Evolutionary conservation across 2,888 invertebrate genomes (phyloP).

Genomic region (Microctonus hyperodae): DNA sequence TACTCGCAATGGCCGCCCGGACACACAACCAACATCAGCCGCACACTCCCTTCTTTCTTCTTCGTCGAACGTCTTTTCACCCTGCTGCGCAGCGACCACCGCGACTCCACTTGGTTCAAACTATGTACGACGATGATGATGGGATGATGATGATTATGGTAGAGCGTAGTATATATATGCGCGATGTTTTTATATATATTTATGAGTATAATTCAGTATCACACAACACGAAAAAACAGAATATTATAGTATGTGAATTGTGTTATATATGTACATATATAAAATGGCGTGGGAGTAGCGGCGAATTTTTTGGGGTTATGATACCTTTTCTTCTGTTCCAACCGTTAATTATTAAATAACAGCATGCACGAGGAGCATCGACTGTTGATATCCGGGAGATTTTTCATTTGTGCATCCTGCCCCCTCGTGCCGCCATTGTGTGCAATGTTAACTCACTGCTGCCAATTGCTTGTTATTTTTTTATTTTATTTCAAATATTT

Average conservation of each 20-base stretch:
- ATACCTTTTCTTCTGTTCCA: background rate
- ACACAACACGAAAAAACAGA: background rate
- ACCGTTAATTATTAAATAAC: background rate
- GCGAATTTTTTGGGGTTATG: background rate
- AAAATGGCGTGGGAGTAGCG: background rate
- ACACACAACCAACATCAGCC: slow-evolving; percentile 46
- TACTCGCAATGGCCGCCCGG: slow-evolving; percentile 58
- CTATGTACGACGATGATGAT: slow-evolving; percentile 25
- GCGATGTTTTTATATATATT: too few relatives aligned
- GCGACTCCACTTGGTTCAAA: slow-evolving; percentile 30
- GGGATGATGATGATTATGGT: too few relatives aligned
- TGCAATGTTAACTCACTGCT: background rate
- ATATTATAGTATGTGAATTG: background rate
- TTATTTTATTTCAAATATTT: background rate
- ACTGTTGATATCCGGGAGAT: background rate
- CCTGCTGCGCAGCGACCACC: slow-evolving; percentile 23
- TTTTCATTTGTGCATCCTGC: background rate
- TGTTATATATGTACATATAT: background rate
- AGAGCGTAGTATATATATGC: too few relatives aligned
- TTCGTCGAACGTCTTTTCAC: slow-evolving; percentile 21
- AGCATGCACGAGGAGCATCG: background rate
- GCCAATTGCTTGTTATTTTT: background rate
- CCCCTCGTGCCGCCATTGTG: background rate
- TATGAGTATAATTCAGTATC: too few relatives aligned
- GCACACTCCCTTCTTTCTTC: slow-evolving; percentile 46